Conservation (phyloP, 2,113 vertebrate genomes). For the Amia ocellicauda region DNA sequence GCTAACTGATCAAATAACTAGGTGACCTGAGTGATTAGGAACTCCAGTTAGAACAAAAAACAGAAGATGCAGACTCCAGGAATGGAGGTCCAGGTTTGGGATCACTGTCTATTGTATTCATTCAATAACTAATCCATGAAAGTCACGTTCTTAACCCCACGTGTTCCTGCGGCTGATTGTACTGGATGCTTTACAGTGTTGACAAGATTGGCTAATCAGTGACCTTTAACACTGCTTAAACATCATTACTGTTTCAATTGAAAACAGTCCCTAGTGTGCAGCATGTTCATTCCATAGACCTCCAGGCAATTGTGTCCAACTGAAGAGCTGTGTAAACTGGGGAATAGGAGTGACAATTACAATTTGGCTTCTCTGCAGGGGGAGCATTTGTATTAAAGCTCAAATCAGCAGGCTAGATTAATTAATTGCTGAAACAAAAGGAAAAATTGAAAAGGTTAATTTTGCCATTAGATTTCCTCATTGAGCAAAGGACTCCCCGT, state of each 20-base stretch:
- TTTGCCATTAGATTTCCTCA: background rate
- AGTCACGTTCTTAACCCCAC: no score
- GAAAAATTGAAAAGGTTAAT: background rate
- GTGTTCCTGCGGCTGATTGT: background rate
- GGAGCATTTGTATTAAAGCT: conserved; percentile 16
- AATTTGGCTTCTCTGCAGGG: conserved; percentile 29
- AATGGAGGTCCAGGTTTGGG: no score
- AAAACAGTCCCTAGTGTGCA: conserved; percentile 32
- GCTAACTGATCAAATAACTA: no score
- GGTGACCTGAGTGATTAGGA: no score
- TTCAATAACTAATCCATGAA: no score
- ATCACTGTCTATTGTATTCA: no score
- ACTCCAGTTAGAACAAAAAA: no score
- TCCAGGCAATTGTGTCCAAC: conserved; percentile 30
- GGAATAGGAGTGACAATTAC: conserved; percentile 33
- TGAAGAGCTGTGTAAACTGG: conserved; percentile 39
- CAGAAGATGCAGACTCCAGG: no score
- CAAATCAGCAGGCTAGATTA: conserved; percentile 27
- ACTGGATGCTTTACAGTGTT: conserved; percentile 2
- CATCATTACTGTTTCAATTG: conserved; percentile 33
- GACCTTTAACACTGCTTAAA: conserved; percentile 27
- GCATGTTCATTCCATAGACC: conserved; percentile 29
- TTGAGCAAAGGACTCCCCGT: no score
- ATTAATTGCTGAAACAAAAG: conserved; percentile 13
- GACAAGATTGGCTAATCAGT: conserved; percentile 14